Base-by-base conservation (phyloP, 2,888 invertebrate genomes). In the Onchidella celtica region DNA sequence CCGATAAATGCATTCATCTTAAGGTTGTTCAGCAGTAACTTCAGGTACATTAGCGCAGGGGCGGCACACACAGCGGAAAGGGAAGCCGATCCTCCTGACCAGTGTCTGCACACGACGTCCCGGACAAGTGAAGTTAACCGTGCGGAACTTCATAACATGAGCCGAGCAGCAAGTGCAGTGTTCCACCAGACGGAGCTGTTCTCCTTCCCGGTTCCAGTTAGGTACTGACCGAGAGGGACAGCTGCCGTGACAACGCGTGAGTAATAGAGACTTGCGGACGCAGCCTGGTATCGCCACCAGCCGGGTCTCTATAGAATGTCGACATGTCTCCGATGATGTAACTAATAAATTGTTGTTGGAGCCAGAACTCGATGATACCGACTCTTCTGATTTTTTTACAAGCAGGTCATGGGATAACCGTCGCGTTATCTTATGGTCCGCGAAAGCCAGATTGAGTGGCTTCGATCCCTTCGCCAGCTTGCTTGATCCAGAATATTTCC, bases 141-240 rank as follows among this genome's bases (percentile, higher is more conserved):
- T 38, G 6, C 76, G 57, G 55, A 70, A 80, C 27, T 65, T 65
- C 32, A 80, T 55, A 17, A 65, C 63, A 34, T 81, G 70, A 6
- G 87, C 81, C 29, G 81, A 81, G 72, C 86, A 87, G 78, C 87
- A 87, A 61, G 87, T 85, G 72, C 87, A 87, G 63, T 87, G 78
- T 21, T 79, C 61, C 36, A 85, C 74, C 66, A 77, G 76, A 4
- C 73, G 59, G 55, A 86, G 24, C n/a, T 74, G 65, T 59, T 85
- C 81, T 3, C n/a, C 57, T 21, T 81, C 81, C 32, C 70, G 36
- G 47, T 81, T 74, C 85, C 85, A 86, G 36, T 85, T 79, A 0
- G 86, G 86, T 14, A 83, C 83, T 21, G 83, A 79, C 14, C 86
- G 61, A 0, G 86, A 86, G 32, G 79, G 84, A 55, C 86, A 86